phyloP scores from a whole-genome alignment of 2,797 vertebrate species.

The Cyclura pinguis region DNA sequence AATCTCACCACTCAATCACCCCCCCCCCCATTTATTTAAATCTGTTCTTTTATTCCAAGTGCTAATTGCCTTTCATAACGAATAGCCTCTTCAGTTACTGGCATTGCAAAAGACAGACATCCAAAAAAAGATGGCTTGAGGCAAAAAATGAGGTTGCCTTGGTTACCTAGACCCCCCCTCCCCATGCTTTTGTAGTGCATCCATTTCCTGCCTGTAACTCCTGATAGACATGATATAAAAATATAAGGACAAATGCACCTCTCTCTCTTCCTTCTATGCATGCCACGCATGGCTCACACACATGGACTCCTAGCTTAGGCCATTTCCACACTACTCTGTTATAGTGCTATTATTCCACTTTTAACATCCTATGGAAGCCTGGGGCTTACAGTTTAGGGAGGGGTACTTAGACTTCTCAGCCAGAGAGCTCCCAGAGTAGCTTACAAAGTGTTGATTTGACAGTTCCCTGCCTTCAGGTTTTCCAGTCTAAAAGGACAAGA shows the following conservation, averaged over 20 bases:
- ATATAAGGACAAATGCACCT: neutral
- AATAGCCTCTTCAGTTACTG: slow-evolving; percentile 81
- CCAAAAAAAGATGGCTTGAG: slow-evolving; percentile 67
- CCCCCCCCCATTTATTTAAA: slow-evolving; percentile 77
- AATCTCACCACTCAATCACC: slow-evolving; percentile 67
- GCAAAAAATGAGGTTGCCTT: slow-evolving; percentile 75
- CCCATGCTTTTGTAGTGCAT: slow-evolving; percentile 65
- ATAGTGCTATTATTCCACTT: too few species aligned
- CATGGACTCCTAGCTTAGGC: neutral
- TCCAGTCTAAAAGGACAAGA: too few species aligned
- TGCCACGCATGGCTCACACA: too few species aligned
- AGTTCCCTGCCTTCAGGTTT: too few species aligned
- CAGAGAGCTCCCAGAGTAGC: too few species aligned
- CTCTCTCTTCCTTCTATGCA: slow-evolving; percentile 45
- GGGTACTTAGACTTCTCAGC: too few species aligned
- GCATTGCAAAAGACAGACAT: slow-evolving; percentile 81
- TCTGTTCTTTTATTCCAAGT: slow-evolving; percentile 82
- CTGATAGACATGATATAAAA: slow-evolving; percentile 65
- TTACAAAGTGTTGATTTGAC: too few species aligned
- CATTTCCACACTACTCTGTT: too few species aligned
- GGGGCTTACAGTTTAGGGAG: too few species aligned
- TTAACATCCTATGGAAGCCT: too few species aligned
- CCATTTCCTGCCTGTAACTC: slow-evolving; percentile 68
- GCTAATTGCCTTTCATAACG: slow-evolving; percentile 83
- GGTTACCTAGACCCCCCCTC: slow-evolving; percentile 77